These are phyloP conservation scores for Chaenogobius annularis DNA, from an alignment of 2,113 vertebrate species.

Conservation along the genomic window DNA sequence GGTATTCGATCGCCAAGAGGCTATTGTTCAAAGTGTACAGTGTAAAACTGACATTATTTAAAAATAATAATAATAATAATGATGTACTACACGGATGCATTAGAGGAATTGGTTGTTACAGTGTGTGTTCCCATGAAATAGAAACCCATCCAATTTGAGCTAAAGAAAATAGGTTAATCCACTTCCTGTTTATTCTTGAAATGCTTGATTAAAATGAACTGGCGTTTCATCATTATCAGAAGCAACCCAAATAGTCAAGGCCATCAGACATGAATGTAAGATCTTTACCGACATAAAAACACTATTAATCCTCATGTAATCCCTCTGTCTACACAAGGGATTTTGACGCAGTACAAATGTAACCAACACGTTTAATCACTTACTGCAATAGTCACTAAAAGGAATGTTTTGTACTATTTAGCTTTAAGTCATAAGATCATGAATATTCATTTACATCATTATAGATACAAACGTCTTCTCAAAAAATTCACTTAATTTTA, in stretches of 20 bases:
- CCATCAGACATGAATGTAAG: slow-evolving; percentile 2
- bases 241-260: slow-evolving; percentile 19
- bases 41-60: too few relatives aligned
- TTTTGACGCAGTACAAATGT: not conserved
- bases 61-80: too few relatives aligned
- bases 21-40: too few relatives aligned
- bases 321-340: slow-evolving; percentile 19
- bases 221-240: slow-evolving; percentile 42
- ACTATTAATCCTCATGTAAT: slow-evolving; percentile 60
- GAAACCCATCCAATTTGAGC: slow-evolving; percentile 25
- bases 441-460: too few relatives aligned
- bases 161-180: slow-evolving; percentile 66
- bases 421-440: too few relatives aligned
- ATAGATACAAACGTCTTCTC: too few relatives aligned
- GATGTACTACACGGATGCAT: too few relatives aligned
- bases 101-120: too few relatives aligned
- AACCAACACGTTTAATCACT: not conserved
- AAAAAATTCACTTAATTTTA: too few relatives aligned
- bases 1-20: too few relatives aligned
- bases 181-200: slow-evolving; percentile 46
- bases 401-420: too few relatives aligned
- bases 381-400: too few relatives aligned
- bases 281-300: slow-evolving; percentile 28
- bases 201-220: slow-evolving; percentile 20
- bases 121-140: not conserved